Evolutionary conservation across 2,888 invertebrate genomes (phyloP).

Genomic region (Caenorhabditis panamensis): DNA sequence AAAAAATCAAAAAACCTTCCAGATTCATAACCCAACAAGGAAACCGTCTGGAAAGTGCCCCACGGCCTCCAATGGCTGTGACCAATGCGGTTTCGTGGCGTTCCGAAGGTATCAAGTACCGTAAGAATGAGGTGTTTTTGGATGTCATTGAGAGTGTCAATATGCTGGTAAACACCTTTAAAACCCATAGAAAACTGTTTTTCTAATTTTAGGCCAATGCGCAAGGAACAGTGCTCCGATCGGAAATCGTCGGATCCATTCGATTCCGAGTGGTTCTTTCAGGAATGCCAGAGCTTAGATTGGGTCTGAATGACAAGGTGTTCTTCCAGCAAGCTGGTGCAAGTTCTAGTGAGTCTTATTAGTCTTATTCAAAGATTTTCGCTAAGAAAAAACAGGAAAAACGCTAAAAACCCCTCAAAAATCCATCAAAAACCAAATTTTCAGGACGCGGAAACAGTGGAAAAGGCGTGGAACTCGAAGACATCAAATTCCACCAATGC

Average conservation of each 20-base stretch:
- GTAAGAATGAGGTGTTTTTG: conserved; percentile 98
- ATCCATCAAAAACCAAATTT: conserved; percentile 9
- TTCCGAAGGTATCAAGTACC: conserved; percentile 97
- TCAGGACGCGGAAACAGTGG: conserved; percentile 88
- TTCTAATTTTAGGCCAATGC: conserved; percentile 90
- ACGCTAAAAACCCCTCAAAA: too few relatives aligned
- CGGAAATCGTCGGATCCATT: conserved; percentile 98
- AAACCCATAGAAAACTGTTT: too few relatives aligned
- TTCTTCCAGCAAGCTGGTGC: conserved; percentile 95
- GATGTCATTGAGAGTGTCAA: conserved; percentile 99
- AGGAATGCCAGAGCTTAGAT: conserved; percentile 96
- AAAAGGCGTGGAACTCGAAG: conserved; percentile 97
- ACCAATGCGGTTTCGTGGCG: conserved; percentile 98
- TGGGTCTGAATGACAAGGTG: conserved; percentile 97
- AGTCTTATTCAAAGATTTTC: too few relatives aligned
- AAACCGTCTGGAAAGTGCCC: conserved; percentile 93
- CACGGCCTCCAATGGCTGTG: conserved; percentile 96
- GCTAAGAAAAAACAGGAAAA: too few relatives aligned
- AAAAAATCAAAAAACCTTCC: conserved; percentile 2
- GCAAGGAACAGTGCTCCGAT: conserved; percentile 95
- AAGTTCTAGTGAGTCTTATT: conserved; percentile 48
- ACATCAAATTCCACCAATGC: conserved; percentile 99
- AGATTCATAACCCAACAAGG: conserved; percentile 97
- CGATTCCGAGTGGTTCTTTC: conserved; percentile 98
- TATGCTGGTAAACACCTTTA: conserved; percentile 87